These are phyloP conservation scores for Zaprionus bogoriensis DNA, from an alignment of 2,888 invertebrate species.

Conservation along the genomic window DNA sequence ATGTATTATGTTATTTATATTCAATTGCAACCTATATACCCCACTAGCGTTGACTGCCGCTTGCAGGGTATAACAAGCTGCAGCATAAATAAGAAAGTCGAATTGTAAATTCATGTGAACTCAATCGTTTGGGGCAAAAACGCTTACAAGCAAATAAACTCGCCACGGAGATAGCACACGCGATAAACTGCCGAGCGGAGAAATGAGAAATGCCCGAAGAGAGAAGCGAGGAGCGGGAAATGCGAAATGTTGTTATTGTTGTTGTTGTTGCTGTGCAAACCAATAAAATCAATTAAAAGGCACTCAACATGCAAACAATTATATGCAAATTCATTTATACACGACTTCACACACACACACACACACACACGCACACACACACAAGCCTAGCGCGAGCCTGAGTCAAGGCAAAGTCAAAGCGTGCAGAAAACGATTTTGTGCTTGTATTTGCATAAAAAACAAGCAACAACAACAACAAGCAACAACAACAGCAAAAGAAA, in stretches of 20 bases:
- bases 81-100: conserved; percentile 12
- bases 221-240: conserved; percentile 10
- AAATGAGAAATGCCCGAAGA: too few relatives aligned
- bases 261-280: conserved; percentile 53
- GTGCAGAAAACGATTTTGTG: conserved; percentile 60
- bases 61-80: conserved; percentile 3
- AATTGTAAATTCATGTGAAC: conserved; percentile 26
- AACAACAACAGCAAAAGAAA: conserved; percentile 19
- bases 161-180: conserved; percentile 40
- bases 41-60: not conserved
- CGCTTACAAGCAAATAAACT: conserved; percentile 60
- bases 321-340: conserved; percentile 72
- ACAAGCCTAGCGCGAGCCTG: not conserved
- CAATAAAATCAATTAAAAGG: conserved; percentile 77
- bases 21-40: not conserved
- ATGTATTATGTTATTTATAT: too few relatives aligned
- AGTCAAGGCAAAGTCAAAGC: conserved; percentile 62
- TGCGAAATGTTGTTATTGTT: conserved; percentile 18
- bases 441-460: conserved; percentile 60
- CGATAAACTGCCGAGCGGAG: too few relatives aligned
- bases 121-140: conserved; percentile 17
- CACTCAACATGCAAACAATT: conserved; percentile 79
- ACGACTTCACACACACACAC: conserved; percentile 40
- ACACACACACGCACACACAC: conserved; percentile 15
- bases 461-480: conserved; percentile 28